Base-by-base conservation (phyloP, 2,113 vertebrate genomes). In the Callaeas wilsoni region DNA sequence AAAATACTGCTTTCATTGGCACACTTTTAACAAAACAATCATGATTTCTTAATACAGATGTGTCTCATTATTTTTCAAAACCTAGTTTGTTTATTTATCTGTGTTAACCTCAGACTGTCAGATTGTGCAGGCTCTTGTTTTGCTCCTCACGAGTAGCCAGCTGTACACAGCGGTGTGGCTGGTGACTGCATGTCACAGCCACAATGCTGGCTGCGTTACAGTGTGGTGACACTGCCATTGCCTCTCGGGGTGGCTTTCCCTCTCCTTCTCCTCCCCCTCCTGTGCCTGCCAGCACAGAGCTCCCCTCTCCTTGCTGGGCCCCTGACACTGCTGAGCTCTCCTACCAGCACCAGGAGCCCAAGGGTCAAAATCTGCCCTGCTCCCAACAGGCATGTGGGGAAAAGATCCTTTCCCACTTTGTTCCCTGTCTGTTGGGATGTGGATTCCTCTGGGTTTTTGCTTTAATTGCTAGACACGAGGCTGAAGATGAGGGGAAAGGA, bases 1-100 rank as follows among this genome's bases (percentile, higher is more conserved):
- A 69, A 86, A 95, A 77, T 32, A 41, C 11, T 94, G 94, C 67
- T 96, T 95, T 90, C 2, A 1, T 85, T 95, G 79, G 75, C 82
- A 75, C 18, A 33, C 27, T 83, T 91, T 19, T 47, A 89, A 59
- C 59, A 81, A 80, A 96, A 78, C 46, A 86, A 10, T 59, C 25
- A 47, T 22, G 32, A 25, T 80, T 92, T 81, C 68, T 77, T 88
- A 70, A 70, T 78, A 70, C 83, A 95, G 71, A 90, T 76, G 35
- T 90, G 60, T 63, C 22, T 70, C 33, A 41, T 83, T 89, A 32
- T 69, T 82, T 69, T 81, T 86, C 60, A 86, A 84, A 94, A 75
- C 52, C 29, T 49, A 15, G 20, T 80, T 69, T 68, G 46, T 60
- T 90, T 96, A 46, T 83, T 80, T 92, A 41, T 77, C 50, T 84